These are phyloP conservation scores for Petromus typicus DNA, from an alignment of 2,113 vertebrate genomes.

Conservation along the genomic window DNA sequence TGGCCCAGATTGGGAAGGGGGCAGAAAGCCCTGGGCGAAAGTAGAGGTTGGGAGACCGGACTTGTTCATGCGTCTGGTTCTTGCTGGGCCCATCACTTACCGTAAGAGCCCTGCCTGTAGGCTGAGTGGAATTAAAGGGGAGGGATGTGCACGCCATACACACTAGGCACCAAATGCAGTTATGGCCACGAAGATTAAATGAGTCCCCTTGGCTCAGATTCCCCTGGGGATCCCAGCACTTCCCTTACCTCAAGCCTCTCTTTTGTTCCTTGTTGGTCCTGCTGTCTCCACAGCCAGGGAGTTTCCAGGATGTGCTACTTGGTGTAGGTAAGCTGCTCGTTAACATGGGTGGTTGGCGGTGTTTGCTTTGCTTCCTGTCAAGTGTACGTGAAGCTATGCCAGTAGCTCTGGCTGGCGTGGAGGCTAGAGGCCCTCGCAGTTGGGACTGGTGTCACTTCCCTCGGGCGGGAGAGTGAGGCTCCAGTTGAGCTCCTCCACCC, in stretches of 20 bases:
- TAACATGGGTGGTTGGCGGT: not conserved
- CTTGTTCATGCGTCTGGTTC: not conserved
- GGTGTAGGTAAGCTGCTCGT: conserved; percentile 27
- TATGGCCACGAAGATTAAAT: not conserved
- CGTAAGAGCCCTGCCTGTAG: not conserved
- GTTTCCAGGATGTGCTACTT: conserved; percentile 22
- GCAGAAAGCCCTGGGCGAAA: not conserved
- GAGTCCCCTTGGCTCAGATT: not conserved
- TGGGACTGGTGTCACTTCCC: not conserved
- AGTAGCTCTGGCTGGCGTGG: not conserved
- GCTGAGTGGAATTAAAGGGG: not conserved
- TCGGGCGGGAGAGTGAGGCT: not conserved
- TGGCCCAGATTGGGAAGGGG: not conserved
- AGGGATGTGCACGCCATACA: rapidly evolving
- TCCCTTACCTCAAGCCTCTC: not conserved
- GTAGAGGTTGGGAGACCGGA: not conserved
- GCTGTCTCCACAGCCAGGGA: not conserved
- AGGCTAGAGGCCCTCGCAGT: not conserved
- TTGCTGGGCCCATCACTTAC: not conserved
- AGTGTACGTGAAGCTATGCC: not conserved
- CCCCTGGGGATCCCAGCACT: not conserved
- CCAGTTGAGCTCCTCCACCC: not conserved
- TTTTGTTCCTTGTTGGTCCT: conserved; percentile 14
- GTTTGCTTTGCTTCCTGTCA: conserved; percentile 35
- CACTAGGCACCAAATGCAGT: not conserved